A percentile compares a stretch with the other conserved stretches of the same genome.
Evolutionary conservation across 2,113 vertebrate species (phyloP).

Genomic region (Austrofundulus limnaeus): DNA sequence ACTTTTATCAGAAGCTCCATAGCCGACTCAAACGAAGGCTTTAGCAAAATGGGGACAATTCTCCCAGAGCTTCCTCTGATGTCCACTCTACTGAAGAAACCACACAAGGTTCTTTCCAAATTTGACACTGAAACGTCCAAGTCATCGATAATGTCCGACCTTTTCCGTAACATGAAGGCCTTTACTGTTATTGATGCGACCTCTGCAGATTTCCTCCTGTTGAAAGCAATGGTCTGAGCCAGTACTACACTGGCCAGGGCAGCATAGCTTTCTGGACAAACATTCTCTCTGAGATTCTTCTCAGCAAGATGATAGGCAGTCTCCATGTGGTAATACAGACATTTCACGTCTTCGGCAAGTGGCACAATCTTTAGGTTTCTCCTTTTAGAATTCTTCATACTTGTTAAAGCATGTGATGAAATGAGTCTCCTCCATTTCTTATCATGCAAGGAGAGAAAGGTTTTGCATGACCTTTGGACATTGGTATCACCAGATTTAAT

Average conservation of each 20-base stretch:
- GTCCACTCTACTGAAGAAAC: slow-evolving; percentile 46
- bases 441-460: slow-evolving; percentile 48
- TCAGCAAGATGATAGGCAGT: slow-evolving; percentile 29
- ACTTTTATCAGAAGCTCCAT: slow-evolving; percentile 40
- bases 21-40: slow-evolving; percentile 37
- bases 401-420: slow-evolving; percentile 22
- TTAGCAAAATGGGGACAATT: slow-evolving; percentile 52
- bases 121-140: slow-evolving; percentile 27
- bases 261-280: slow-evolving; percentile 35
- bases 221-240: slow-evolving; percentile 43
- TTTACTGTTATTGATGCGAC: not conserved
- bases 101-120: slow-evolving; percentile 51
- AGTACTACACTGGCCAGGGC: slow-evolving; percentile 37
- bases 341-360: slow-evolving; percentile 31
- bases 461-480: not conserved
- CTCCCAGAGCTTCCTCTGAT: slow-evolving; percentile 43
- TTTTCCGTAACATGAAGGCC: slow-evolving; percentile 31
- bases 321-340: slow-evolving; percentile 48
- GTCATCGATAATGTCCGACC: not conserved
- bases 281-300: slow-evolving; percentile 32
- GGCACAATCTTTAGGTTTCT: slow-evolving; percentile 28
- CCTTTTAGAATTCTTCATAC: slow-evolving; percentile 27
- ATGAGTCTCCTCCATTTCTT: slow-evolving; percentile 52
- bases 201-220: slow-evolving; percentile 43
- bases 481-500: not conserved